Conservation (phyloP, 2,113 vertebrate species). For the Pseudorectes ferrugineus region DNA sequence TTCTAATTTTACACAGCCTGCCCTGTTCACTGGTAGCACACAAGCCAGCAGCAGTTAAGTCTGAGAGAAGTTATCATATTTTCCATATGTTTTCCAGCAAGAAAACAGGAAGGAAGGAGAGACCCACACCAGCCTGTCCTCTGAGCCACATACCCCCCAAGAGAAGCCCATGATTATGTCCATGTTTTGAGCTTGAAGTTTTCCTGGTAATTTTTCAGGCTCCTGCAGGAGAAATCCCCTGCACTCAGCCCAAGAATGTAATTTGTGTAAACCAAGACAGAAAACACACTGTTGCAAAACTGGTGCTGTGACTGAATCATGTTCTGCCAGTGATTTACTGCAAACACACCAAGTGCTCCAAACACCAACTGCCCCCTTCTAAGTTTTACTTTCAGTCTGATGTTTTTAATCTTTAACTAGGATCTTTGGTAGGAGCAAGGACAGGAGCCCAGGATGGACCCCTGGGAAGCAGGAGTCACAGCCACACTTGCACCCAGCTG, state of each 20-base stretch:
- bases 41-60: not conserved
- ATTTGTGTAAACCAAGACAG: not conserved
- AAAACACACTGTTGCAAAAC: constrained; percentile 22
- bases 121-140: not conserved
- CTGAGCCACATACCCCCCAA: not conserved
- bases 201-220: not conserved
- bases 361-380: not conserved
- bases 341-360: not conserved
- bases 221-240: not conserved
- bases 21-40: not conserved
- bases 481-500: not conserved
- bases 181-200: not conserved
- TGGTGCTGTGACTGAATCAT: not conserved
- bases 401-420: not conserved
- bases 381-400: not conserved
- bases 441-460: not conserved
- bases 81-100: constrained; percentile 2
- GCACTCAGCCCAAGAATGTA: not conserved
- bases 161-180: not conserved
- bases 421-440: not conserved
- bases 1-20: constrained; percentile 2
- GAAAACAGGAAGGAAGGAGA: constrained; percentile 26
- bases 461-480: not conserved
- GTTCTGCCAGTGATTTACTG: not conserved
- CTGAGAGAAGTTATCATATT: not conserved